phyloP scores from a whole-genome alignment of 2,113 vertebrate genomes.

The Chloropsis cyanopogon region DNA sequence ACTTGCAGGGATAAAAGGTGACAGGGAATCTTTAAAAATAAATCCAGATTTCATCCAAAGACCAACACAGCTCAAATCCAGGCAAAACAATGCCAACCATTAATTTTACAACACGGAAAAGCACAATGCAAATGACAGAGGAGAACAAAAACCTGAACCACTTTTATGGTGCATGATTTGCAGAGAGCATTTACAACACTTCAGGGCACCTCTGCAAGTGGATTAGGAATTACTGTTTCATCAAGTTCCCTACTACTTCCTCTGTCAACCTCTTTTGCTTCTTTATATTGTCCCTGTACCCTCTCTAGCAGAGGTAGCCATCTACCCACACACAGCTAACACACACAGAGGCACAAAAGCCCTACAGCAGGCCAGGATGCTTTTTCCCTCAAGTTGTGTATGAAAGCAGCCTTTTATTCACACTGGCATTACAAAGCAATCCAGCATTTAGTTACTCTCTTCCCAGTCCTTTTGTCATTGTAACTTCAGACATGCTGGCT shows the following conservation, averaged over 20 bases:
- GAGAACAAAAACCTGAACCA: background rate
- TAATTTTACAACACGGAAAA: background rate
- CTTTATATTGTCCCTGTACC: background rate
- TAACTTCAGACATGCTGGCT: background rate
- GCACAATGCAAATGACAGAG: background rate
- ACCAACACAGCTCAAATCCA: background rate
- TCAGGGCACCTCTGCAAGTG: slow-evolving; percentile 6
- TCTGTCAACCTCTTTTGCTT: background rate
- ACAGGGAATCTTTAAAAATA: background rate
- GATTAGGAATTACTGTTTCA: background rate
- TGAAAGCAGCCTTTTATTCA: slow-evolving; percentile 4
- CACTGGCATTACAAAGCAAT: background rate
- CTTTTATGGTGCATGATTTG: background rate
- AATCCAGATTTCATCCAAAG: background rate
- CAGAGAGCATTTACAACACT: background rate
- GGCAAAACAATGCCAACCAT: rapidly evolving
- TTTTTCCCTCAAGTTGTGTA: background rate
- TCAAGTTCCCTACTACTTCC: background rate
- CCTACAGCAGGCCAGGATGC: background rate
- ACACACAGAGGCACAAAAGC: background rate
- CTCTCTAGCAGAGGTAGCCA: background rate
- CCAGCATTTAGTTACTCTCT: slow-evolving; percentile 17
- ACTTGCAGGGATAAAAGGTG: background rate
- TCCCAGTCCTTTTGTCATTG: background rate
- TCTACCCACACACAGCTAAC: background rate